Percentiles rank a stretch among this genome's conserved stretches.
phyloP scores from a whole-genome alignment of 2,888 invertebrate genomes.

The Abrostola tripartita region DNA sequence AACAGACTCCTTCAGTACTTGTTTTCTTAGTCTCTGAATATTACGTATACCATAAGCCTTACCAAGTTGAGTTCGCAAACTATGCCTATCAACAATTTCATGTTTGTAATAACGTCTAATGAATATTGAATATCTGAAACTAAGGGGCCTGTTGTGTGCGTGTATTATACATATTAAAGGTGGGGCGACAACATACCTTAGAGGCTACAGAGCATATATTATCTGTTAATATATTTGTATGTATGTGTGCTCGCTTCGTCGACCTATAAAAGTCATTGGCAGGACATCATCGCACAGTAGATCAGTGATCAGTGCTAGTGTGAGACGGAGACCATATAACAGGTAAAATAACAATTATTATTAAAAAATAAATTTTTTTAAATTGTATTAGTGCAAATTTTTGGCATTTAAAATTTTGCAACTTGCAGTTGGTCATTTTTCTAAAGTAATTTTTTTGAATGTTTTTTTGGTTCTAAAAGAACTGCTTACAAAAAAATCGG shows the following conservation, averaged over 20 bases:
- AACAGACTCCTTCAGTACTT: constrained; percentile 21
- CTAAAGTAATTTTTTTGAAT: no score
- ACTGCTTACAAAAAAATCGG: no score
- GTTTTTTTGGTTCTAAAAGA: no score
- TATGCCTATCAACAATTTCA: constrained; percentile 69
- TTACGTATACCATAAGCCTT: constrained; percentile 54
- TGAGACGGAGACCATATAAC: constrained; percentile 63
- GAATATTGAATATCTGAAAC: constrained; percentile 74
- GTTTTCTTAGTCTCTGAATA: constrained; percentile 48
- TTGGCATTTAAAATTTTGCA: neutral
- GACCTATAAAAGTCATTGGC: constrained; percentile 83
- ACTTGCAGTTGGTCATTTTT: no score
- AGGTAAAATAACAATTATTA: constrained; percentile 61
- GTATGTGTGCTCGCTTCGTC: constrained; percentile 63
- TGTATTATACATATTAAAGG: constrained; percentile 58
- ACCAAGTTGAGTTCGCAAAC: constrained; percentile 65
- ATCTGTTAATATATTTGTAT: constrained; percentile 27
- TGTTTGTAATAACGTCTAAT: constrained; percentile 70
- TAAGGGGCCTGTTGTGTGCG: constrained; percentile 56
- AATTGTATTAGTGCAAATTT: neutral
- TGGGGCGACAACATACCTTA: constrained; percentile 66
- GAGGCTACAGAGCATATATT: constrained; percentile 41
- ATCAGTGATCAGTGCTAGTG: constrained; percentile 74
- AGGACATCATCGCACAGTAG: constrained; percentile 74
- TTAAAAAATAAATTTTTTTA: neutral